Evolutionary conservation across 1,140 invertebrate genomes (phyloP).

Genomic region (Drosophila mauritiana): DNA sequence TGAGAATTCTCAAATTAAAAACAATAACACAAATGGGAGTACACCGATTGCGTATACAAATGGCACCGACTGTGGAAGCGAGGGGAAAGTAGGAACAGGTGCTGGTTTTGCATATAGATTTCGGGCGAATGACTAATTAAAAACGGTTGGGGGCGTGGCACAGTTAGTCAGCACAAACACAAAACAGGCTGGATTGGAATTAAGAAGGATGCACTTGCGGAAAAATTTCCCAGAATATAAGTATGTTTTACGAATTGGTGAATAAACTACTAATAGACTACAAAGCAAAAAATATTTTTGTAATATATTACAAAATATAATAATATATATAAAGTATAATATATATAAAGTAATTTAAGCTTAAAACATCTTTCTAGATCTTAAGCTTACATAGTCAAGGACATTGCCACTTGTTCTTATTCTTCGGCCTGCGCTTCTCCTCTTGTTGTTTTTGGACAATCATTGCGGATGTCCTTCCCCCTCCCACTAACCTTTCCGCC

Average conservation of each 20-base stretch:
- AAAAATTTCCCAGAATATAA: not conserved
- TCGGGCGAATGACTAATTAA: slow-evolving; percentile 78
- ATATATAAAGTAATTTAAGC: no score
- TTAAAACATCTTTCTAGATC: no score
- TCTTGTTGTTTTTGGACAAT: slow-evolving; percentile 54
- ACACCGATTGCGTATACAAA: slow-evolving; percentile 38
- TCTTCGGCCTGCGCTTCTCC: slow-evolving; percentile 1
- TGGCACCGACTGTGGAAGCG: slow-evolving; percentile 40
- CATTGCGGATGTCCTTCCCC: slow-evolving; percentile 32
- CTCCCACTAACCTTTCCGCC: not conserved
- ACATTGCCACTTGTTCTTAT: slow-evolving; percentile 1
- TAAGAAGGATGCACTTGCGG: slow-evolving; percentile 3
- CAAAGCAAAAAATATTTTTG: no score
- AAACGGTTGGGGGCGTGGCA: slow-evolving; percentile 72
- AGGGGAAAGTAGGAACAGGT: slow-evolving; percentile 70
- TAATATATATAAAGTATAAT: no score
- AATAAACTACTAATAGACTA: no score
- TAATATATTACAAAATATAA: no score
- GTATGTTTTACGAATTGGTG: no score
- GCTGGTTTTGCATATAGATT: slow-evolving; percentile 75
- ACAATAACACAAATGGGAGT: slow-evolving; percentile 77
- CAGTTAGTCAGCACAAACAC: slow-evolving; percentile 64
- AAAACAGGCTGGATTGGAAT: slow-evolving; percentile 26
- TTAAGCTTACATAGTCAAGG: slow-evolving; percentile 5
- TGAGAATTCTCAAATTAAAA: slow-evolving; percentile 83